phyloP scores from a whole-genome alignment of 2,888 invertebrate species.

The Phasia obesa region DNA sequence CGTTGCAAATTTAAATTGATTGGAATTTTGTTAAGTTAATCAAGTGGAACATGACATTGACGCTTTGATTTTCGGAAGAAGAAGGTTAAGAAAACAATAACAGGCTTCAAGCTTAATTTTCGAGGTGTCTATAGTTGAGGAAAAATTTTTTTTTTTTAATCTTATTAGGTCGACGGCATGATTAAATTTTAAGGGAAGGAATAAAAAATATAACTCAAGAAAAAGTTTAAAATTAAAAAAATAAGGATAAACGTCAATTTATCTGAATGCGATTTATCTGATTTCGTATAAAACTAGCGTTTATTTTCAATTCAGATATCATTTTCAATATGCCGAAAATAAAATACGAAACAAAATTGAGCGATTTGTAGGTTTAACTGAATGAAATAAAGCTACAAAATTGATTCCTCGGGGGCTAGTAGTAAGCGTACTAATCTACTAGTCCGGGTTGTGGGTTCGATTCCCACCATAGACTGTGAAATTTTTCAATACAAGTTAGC shows the following conservation, averaged over 20 bases:
- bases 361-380: too few relatives aligned
- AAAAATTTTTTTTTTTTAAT: not conserved
- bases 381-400: too few relatives aligned
- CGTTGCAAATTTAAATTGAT: conserved; percentile 75
- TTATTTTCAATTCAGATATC: too few relatives aligned
- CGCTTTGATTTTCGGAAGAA: conserved; percentile 35
- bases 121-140: not conserved
- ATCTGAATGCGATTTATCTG: not conserved
- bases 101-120: not conserved
- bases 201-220: not conserved
- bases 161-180: conserved; percentile 13
- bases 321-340: too few relatives aligned
- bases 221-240: not conserved
- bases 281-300: too few relatives aligned
- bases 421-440: too few relatives aligned
- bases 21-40: conserved; percentile 75
- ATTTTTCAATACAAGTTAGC: too few relatives aligned
- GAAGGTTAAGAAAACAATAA: not conserved
- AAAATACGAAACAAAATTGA: too few relatives aligned
- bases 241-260: not conserved
- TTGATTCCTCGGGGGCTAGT: too few relatives aligned
- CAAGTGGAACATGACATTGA: conserved; percentile 72
- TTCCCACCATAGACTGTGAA: too few relatives aligned
- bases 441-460: too few relatives aligned
- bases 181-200: not conserved